Conservation (phyloP, 2,113 vertebrate species). For the Tyto alba region DNA sequence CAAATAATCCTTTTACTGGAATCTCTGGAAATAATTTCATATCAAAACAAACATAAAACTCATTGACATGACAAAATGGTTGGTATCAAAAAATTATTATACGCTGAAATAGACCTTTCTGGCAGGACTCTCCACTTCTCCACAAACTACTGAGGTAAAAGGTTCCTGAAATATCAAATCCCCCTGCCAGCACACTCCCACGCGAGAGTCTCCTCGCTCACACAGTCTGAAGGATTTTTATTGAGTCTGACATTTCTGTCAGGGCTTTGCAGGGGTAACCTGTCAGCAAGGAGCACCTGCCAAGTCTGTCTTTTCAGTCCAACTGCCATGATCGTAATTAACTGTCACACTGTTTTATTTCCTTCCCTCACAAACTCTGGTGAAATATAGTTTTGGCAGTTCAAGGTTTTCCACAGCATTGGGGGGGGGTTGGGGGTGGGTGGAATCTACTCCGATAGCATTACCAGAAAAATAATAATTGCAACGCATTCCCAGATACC, state of each 20-base stretch:
- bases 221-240: conserved; percentile 42
- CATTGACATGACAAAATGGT: neutral
- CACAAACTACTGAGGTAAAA: neutral
- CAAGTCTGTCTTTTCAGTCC: conserved; percentile 29
- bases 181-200: conserved; percentile 20
- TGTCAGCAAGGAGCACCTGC: conserved; percentile 60
- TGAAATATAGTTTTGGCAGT: conserved; percentile 5
- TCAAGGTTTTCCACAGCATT: neutral
- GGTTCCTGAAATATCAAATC: neutral
- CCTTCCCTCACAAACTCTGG: neutral
- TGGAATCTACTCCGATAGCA: neutral
- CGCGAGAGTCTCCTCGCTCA: neutral
- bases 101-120: neutral
- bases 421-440: too few species aligned
- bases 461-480: neutral
- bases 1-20: neutral
- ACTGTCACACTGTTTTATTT: conserved; percentile 48
- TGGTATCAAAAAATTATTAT: neutral
- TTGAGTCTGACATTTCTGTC: conserved; percentile 48
- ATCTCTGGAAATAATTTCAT: neutral
- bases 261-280: conserved; percentile 33
- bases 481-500: neutral
- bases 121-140: neutral
- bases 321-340: neutral
- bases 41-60: conserved; percentile 28